Conservation (phyloP, 2,113 vertebrate genomes). For the Lycaon pictus region DNA sequence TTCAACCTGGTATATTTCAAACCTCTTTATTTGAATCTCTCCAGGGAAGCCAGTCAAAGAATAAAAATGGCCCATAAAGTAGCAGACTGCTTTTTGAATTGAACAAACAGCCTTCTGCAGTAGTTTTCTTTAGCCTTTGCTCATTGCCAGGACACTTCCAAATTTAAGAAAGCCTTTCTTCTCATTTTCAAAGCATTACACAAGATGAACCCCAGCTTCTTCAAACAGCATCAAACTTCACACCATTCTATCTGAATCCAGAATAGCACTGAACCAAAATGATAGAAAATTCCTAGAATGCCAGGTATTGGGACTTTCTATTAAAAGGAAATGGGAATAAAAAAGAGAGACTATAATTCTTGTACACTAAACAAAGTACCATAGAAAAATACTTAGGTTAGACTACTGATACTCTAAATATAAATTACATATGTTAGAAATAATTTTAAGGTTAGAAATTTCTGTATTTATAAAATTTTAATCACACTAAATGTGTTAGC, state of each 20-base stretch:
- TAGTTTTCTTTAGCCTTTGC: constrained; percentile 72
- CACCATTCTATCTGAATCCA: constrained; percentile 39
- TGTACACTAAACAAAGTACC: neutral
- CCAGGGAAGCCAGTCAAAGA: constrained; percentile 79
- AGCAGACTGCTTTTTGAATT: constrained; percentile 76
- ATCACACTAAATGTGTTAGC: neutral
- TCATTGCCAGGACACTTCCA: constrained; percentile 73
- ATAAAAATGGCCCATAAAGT: constrained; percentile 78
- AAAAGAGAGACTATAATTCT: neutral
- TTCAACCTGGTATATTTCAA: constrained; percentile 76
- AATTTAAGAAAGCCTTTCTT: constrained; percentile 78
- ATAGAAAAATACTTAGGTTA: neutral
- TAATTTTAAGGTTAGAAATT: neutral
- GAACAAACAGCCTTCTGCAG: constrained; percentile 75
- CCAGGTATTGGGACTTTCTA: neutral
- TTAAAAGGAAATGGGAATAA: neutral
- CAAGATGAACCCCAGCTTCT: constrained; percentile 61
- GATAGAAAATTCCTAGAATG: constrained; percentile 67
- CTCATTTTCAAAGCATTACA: constrained; percentile 74
- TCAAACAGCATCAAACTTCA: constrained; percentile 69
- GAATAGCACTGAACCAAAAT: constrained; percentile 36
- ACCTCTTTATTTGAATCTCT: constrained; percentile 81
- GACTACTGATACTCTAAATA: neutral
- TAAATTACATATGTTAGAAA: neutral
- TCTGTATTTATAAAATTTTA: neutral